Evolutionary conservation across 2,113 vertebrate genomes (phyloP).

Genomic region (Chascanopsetta lugubris): DNA sequence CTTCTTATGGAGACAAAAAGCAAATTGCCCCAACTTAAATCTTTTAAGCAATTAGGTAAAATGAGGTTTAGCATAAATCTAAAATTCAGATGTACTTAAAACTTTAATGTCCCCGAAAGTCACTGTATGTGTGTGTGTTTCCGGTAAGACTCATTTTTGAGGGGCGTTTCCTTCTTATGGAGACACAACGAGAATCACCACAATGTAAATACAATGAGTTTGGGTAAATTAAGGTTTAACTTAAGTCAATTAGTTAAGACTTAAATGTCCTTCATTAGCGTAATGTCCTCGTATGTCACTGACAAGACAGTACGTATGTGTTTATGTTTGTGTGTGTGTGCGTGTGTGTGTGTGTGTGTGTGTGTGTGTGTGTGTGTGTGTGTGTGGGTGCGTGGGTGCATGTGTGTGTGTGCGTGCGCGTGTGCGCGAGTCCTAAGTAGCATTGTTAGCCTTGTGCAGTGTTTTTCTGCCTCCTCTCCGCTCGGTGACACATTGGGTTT

Average conservation of each 20-base stretch:
- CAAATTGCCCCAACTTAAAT: no score
- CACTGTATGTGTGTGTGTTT: not conserved
- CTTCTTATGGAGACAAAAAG: no score
- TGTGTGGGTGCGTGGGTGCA: no score
- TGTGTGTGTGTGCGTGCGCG: conserved; percentile 29
- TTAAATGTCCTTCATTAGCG: not conserved
- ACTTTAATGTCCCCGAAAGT: no score
- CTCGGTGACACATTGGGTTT: conserved; percentile 77
- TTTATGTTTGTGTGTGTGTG: conserved; percentile 39
- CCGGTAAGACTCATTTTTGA: no score
- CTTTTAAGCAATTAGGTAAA: no score
- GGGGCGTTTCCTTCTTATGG: not conserved
- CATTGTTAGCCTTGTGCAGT: conserved; percentile 66
- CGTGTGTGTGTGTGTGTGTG: conserved; percentile 25
- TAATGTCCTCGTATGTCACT: not conserved
- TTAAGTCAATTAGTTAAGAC: no score
- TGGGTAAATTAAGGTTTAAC: not conserved
- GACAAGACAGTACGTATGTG: not conserved
- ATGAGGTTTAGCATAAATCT: no score
- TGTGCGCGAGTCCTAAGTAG: conserved; percentile 52
- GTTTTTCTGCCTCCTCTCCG: conserved; percentile 59
- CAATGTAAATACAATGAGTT: not conserved
- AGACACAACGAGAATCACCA: not conserved
- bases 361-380: conserved; percentile 39
- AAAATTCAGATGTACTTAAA: no score